Percentiles rank a stretch among this genome's conserved stretches.
phyloP scores from a whole-genome alignment of 1,140 invertebrate species.

The Scaptomyza graminum region DNA sequence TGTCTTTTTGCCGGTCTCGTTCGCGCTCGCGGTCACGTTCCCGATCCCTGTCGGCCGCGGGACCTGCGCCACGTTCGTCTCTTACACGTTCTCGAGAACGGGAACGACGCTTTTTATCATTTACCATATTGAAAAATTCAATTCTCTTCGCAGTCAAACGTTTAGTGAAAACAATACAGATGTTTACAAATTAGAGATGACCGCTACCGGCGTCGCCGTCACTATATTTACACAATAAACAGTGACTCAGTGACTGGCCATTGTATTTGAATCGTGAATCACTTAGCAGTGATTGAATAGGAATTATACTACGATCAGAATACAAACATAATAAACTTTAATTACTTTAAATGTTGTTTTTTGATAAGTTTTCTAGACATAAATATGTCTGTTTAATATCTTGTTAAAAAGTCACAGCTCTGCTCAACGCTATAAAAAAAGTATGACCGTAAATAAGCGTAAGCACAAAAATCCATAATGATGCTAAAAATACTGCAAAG shows the following conservation, averaged over 20 bases:
- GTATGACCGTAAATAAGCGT: too few relatives aligned
- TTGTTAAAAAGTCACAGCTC: neutral
- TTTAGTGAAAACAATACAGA: constrained; percentile 39
- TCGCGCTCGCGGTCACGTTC: constrained; percentile 59
- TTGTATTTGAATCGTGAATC: neutral
- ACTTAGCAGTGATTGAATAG: neutral
- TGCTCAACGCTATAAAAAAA: neutral
- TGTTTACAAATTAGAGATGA: constrained; percentile 27
- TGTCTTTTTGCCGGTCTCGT: constrained; percentile 44
- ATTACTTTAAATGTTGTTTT: too few relatives aligned
- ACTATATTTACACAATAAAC: neutral
- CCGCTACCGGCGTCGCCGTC: neutral
- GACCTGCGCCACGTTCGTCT: constrained; percentile 43
- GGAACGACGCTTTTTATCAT: constrained; percentile 85
- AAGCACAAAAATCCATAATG: constrained; percentile 6
- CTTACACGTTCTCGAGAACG: constrained; percentile 84
- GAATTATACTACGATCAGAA: too few relatives aligned
- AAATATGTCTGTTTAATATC: too few relatives aligned
- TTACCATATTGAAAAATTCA: constrained; percentile 80
- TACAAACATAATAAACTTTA: too few relatives aligned
- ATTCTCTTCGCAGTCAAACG: constrained; percentile 23
- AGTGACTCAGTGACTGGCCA: neutral
- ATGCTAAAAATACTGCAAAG: constrained; percentile 17
- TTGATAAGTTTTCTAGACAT: too few relatives aligned
- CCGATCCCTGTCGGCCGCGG: constrained; percentile 40